These are phyloP conservation scores for Mythimna impura DNA, from an alignment of 2,888 invertebrate genomes.

Conservation along the genomic window DNA sequence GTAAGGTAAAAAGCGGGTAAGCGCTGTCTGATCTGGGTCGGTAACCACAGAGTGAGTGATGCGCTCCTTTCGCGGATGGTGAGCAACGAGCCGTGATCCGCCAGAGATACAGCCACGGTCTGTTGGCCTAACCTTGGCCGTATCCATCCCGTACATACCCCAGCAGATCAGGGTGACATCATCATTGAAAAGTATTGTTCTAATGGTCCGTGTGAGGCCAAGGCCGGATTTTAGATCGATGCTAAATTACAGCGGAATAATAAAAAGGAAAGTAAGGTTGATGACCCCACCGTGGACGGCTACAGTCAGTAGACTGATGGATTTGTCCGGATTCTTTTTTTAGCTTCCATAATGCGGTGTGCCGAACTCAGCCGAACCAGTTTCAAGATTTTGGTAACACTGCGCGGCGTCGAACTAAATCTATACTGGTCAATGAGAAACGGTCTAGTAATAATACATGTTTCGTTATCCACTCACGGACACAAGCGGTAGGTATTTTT, in stretches of 20 bases:
- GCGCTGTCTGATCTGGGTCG: constrained; percentile 81
- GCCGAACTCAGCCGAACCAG: constrained; percentile 74
- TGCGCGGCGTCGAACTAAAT: constrained; percentile 65
- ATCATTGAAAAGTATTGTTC: constrained; percentile 75
- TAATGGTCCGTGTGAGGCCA: constrained; percentile 76
- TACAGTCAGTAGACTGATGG: constrained; percentile 78
- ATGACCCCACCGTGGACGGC: constrained; percentile 80
- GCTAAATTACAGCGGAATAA: constrained; percentile 75
- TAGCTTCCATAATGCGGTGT: constrained; percentile 77
- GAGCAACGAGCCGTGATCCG: constrained; percentile 83
- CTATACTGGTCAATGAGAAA: constrained; percentile 61
- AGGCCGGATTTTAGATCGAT: constrained; percentile 82
- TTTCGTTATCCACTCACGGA: constrained; percentile 70
- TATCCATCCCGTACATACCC: constrained; percentile 82
- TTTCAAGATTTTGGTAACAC: constrained; percentile 72
- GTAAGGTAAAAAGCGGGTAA: constrained; percentile 79
- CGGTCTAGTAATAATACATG: constrained; percentile 68
- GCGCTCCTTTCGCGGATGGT: constrained; percentile 82
- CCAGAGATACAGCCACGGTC: constrained; percentile 85
- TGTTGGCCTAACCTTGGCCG: constrained; percentile 86
- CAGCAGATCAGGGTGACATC: constrained; percentile 83
- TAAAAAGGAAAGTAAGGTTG: constrained; percentile 87
- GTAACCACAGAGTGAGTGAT: constrained; percentile 71
- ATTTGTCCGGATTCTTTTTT: constrained; percentile 82
- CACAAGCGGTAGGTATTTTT: constrained; percentile 68